Base-by-base conservation (phyloP, 2,888 invertebrate genomes). In the Xestobium rufovillosum region DNA sequence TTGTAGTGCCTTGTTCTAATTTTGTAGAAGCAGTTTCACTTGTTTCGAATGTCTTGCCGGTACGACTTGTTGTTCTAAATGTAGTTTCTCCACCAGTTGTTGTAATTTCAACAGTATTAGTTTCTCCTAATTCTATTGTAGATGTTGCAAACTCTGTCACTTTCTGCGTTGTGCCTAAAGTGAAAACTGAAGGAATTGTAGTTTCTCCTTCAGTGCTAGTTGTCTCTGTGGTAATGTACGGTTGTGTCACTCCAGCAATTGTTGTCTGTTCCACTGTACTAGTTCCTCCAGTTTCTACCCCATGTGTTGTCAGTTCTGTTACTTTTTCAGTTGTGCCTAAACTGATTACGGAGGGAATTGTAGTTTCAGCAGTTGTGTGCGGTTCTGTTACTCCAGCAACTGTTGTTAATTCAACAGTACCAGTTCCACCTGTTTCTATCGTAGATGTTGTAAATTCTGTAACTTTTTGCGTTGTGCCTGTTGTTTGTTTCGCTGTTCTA, bases 181-280 rank as follows among this genome's bases (percentile, higher is more conserved):
- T 12, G 8, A 31, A 11, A 10, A 10, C 6, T n/a, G 12, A 27
- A 27, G 28, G 14, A 47, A 15, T 37, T 35, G 37, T 35, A 26
- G 61, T 61, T 36, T 34, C 30, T 34, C 28, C 56, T 55, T 47
- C 50, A 8, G 28, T n/a, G n/a, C n/a, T n/a, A n/a, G n/a, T n/a
- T n/a, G n/a, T n/a, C n/a, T n/a, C n/a, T n/a, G n/a, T n/a, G n/a
- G n/a, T n/a, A n/a, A n/a, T n/a, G n/a, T n/a, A n/a, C n/a, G n/a
- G n/a, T n/a, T n/a, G n/a, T n/a, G n/a, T n/a, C n/a, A n/a, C n/a
- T n/a, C n/a, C n/a, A n/a, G n/a, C n/a, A n/a, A n/a, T n/a, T n/a
- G 8, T 29, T 13, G 25, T 25, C 8, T 14, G 25, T 30, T 16
- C 31, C 14, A 26, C 26, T 19, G 31, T 30, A 17, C 17, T 34